Percentiles rank a stretch among this genome's conserved stretches.
phyloP scores from a whole-genome alignment of 2,113 vertebrate genomes.

The Hymenochirus boettgeri region DNA sequence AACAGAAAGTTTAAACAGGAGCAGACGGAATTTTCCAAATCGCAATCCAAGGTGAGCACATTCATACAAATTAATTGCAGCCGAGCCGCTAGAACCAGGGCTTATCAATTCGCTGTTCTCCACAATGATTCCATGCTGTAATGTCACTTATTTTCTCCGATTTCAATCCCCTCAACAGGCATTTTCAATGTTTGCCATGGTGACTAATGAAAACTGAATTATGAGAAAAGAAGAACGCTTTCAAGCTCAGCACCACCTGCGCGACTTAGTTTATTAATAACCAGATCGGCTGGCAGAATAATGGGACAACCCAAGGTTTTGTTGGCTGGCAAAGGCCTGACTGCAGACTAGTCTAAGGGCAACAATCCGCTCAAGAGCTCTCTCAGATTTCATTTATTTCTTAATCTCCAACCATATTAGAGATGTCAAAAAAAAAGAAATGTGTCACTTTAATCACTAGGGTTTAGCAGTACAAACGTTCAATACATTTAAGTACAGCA shows the following conservation, averaged over 20 bases:
- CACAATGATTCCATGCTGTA: slow-evolving; percentile 31
- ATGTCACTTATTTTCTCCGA: slow-evolving; percentile 36
- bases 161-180: slow-evolving; percentile 54
- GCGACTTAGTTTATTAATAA: background rate
- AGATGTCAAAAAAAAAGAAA: background rate
- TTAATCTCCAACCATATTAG: background rate
- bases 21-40: too few relatives aligned
- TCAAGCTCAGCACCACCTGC: slow-evolving; percentile 46
- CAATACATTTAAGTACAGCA: too few relatives aligned
- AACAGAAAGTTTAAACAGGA: background rate
- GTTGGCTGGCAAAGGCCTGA: background rate
- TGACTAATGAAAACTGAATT: slow-evolving; percentile 60
- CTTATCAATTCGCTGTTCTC: slow-evolving; percentile 36
- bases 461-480: too few relatives aligned
- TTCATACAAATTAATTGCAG: slow-evolving; percentile 22
- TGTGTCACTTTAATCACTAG: background rate
- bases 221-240: slow-evolving; percentile 16
- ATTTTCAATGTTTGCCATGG: slow-evolving; percentile 63
- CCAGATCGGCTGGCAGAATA: background rate
- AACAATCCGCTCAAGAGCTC: background rate
- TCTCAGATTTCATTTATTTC: background rate
- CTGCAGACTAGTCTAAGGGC: background rate
- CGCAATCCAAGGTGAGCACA: background rate
- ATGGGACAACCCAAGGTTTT: background rate
- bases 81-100: slow-evolving; percentile 25